phyloP scores from a whole-genome alignment of 1,140 invertebrate genomes.

The Parapsyche elsis region DNA sequence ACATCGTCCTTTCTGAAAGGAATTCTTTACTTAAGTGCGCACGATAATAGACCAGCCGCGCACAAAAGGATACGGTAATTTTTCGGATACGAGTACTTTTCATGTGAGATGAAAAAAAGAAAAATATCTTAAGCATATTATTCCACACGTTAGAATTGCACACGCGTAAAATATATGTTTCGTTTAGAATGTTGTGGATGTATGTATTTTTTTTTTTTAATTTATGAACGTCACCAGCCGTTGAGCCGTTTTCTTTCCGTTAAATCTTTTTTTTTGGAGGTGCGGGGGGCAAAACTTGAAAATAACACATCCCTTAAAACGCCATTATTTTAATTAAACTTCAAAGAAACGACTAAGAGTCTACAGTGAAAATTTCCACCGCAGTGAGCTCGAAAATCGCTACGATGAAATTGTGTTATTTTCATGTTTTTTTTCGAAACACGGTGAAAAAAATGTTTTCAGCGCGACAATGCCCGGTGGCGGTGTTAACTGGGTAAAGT shows the following conservation, averaged over 20 bases:
- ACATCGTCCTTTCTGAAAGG: not conserved
- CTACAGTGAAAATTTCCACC: conserved; percentile 27
- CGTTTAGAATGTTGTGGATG: too few species aligned
- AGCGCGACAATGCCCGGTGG: too few species aligned
- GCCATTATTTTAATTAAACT: conserved; percentile 42
- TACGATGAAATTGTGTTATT: conserved; percentile 7
- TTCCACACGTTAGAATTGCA: too few species aligned
- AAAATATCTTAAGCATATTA: too few species aligned
- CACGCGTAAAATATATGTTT: too few species aligned
- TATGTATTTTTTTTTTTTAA: not conserved
- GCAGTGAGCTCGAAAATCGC: conserved; percentile 20
- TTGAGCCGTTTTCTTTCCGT: not conserved
- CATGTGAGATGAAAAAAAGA: too few species aligned
- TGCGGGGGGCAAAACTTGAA: conserved; percentile 12
- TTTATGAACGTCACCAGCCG: not conserved
- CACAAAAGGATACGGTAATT: not conserved
- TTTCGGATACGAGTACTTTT: not conserved
- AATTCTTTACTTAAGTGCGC: conserved; percentile 19
- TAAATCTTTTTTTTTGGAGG: too few species aligned
- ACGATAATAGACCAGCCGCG: not conserved
- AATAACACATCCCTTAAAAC: conserved; percentile 37
- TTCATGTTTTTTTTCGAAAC: not conserved
- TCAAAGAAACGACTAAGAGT: conserved; percentile 34
- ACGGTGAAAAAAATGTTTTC: not conserved
- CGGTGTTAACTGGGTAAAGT: too few species aligned